phyloP scores from a whole-genome alignment of 2,888 invertebrate genomes.

The Noctua janthina region DNA sequence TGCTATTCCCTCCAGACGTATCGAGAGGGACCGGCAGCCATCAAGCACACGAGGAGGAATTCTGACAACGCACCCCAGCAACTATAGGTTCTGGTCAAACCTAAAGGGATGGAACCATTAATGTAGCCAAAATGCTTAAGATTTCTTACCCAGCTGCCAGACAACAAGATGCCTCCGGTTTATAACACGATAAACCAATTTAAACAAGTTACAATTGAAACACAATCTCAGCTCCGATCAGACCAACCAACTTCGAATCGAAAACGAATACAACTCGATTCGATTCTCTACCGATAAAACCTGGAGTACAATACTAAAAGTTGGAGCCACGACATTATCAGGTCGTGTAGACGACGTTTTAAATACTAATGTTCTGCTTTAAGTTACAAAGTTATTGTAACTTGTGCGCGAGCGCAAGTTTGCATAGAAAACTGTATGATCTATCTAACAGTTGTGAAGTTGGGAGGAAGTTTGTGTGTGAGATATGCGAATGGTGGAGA shows the following conservation, averaged over 20 bases:
- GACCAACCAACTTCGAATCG: conserved; percentile 19
- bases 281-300: conserved; percentile 38
- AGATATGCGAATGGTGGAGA: not conserved
- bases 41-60: no score
- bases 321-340: conserved; percentile 36
- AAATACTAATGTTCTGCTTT: conserved; percentile 26
- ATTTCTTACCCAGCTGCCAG: not conserved
- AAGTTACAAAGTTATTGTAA: conserved; percentile 18
- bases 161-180: not conserved
- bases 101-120: not conserved
- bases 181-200: not conserved
- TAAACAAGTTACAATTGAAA: conserved; percentile 22
- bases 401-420: conserved; percentile 17
- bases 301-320: conserved; percentile 19
- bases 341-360: conserved; percentile 35
- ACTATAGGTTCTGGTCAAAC: not conserved
- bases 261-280: conserved; percentile 25
- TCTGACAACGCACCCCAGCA: no score
- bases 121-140: not conserved
- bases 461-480: not conserved
- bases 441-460: conserved; percentile 36
- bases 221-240: conserved; percentile 8
- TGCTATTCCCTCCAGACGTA: no score
- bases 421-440: conserved; percentile 21
- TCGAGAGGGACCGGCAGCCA: no score